Evolutionary conservation across 2,888 invertebrate genomes (phyloP), one percentile per base, ranked within the genome.

Genomic region (Amphipyra tragopoginis): DNA sequence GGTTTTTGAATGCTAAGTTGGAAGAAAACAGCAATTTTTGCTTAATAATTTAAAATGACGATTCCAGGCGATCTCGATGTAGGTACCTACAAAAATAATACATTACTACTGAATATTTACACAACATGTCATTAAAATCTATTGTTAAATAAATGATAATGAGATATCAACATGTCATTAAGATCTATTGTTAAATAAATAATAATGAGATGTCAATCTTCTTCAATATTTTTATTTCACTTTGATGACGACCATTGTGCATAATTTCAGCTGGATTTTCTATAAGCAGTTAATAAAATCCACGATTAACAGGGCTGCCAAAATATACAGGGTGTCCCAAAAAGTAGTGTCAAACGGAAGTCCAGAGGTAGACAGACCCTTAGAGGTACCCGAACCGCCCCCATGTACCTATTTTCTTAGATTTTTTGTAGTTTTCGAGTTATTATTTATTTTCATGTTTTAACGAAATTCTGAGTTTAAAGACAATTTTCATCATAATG

Each of bases 221-320:
- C 29, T 13, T 26, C 29, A 43, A 44, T 54, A 51, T 51, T 29
- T 33, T 8, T 44, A 21, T 38, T 48, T 2, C 3, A 43, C 2
- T n/a, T 5, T 34, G 2, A 5, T 43, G 21, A 11, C 9, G 5
- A n/a, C 8, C 5, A 15, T 8, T 0, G 15, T 1, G 15, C 7
- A 33, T 21, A 21, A 52, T 29, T 33, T 36, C 13, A 40, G 21
- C 9, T 29, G 10, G 1, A 1, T 29, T 54, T 2, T 6, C n/a
- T 29, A 21, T 14, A 45, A 36, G 2, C 10, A 51, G 15, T 43
- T 40, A 5, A 15, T 10, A 45, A 14, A 44, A 29, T n/a, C 40
- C 10, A 15, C 15, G 40, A 59, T 70, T 14, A 45, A 59, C 10
- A 63, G 11, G n/a, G 10, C 51, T 69, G 63, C 63, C 66, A 55